Base-by-base conservation (phyloP, 2,113 vertebrate species). In the Myotis yumanensis region DNA sequence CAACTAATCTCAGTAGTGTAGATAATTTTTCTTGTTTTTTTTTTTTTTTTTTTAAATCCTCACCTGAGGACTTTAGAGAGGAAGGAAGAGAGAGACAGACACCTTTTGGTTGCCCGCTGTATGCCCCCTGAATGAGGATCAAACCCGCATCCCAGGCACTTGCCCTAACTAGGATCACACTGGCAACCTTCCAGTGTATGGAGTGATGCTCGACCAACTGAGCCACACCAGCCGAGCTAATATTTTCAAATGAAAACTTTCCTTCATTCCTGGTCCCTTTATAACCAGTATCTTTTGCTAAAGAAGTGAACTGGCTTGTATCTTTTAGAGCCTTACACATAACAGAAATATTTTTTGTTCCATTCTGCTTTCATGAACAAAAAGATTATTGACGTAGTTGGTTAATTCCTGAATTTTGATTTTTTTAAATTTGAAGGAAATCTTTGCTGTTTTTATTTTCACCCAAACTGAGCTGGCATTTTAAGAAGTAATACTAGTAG, bases 281-380 rank as follows among this genome's bases (percentile, higher is more conserved):
- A 77, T 76, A 95, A 89, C 57, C 28, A 77, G 10, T 66, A 48
- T 88, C 52, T 92, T 94, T 80, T 90, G 77, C 52, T 95, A 59
- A 95, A 86, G 28, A 91, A 84, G 89, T 32, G 20, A 96, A 69
- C 40, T 73, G 66, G 43, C 52, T 96, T 91, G 28, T 92, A 72
- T 86, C 64, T 96, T 87, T 68, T 68, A 59, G 71, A 64, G 72
- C 81, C 76, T 95, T 73, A 72, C 4, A 59, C 14, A 77, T 35
- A 87, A 30, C 71, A 76, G 37, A 90, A 84, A 81, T 40, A 8
- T 68, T 96, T 93, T 62, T 97, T 95, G 89, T 96, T 96, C 89
- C 89, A 64, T 51, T 95, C 75, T 54, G 35, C 73, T 96, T 95
- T 97, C 17, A 57, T 82, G 87, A 40, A 32, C 52, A 37, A 95